Evolutionary conservation across 2,888 invertebrate species (phyloP), one percentile per base, ranked within the genome.

Genomic region (Muschampia plurimacula): DNA sequence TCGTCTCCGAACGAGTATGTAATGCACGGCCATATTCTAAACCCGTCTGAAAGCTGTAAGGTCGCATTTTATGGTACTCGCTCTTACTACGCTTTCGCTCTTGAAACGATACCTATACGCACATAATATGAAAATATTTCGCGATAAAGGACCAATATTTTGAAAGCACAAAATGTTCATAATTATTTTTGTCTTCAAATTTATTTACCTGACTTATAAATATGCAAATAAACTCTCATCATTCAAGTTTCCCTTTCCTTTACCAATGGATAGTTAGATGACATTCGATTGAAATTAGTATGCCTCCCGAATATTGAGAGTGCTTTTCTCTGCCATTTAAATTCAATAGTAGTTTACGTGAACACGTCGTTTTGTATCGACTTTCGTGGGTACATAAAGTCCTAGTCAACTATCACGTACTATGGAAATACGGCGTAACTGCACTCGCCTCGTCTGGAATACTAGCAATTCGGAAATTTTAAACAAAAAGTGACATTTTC

Each of bases 1-100:
- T 80, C 79, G 76, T 78, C 77, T 80, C 80, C 80, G 82, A 88
- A 89, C 92, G 85, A 82, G 90, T 88, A 81, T 75, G 75, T 78
- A 82, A 83, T 77, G 80, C 77, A 81, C 79, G 77, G 69, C 79
- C 83, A 84, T 84, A 85, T 78, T 82, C 83, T 78, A 81, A 79
- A 75, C 78, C 79, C 78, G 77, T 83, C 89, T 83, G 88, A 92
- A 92, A 92, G 92, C 86, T 80, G 87, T 79, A 82, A 77, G 80
- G 85, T 84, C 77, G 79, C 88, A 89, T 90, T 91, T 89, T 88
- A 85, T 80, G 74, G 82, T 86, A 90, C 88, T 87, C 90, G 85
- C 89, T 88, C 80, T 82, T 79, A 77, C 74, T 69, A 55, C 79
- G 83, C 92, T 91, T 93, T 92, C 92, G 84, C 90, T 84, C 36